Evolutionary conservation across 2,888 invertebrate genomes (phyloP), one percentile per base, ranked within the genome.

Genomic region (Zootermopsis nevadensis): DNA sequence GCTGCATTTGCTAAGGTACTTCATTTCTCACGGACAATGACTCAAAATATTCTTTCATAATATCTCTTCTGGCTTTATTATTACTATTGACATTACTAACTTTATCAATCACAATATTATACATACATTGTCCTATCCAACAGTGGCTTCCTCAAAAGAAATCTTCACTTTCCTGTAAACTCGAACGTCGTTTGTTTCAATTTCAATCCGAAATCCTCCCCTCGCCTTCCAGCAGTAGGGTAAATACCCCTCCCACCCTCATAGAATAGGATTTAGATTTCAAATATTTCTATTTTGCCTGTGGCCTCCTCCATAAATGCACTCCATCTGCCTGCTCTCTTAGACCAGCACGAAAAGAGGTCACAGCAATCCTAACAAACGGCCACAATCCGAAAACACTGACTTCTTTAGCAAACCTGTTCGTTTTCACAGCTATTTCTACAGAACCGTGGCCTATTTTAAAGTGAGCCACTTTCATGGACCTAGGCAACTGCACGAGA

Each of bases 231-330:
- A 66, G 38, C 33, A 79, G 38, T 15, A 10, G 60, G 60, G 60
- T n/a, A 60, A 0, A 27, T 79, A 79, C 15, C 60, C 60, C 33
- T 82, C 15, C 55, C 66, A n/a, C n/a, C 60, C 60, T 6, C 6
- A n/a, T 6, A 27, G 48, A 77, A 48, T 77, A 72, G 83, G 72
- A 60, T 69, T 80, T 83, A 76, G 80, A 35, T 69, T 55, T 83
- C 80, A 83, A 83, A 83, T 83, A 83, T 83, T 79, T 83, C 82
- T 82, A 55, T 76, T 82, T 79, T 79, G n/a, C 60, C 27, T 66
- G 79, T 35, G 66, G 35, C 66, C 60, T 79, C 55, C 48, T 53
- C 55, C 79, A 66, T 79, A 15, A n/a, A 79, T 24, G 2, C 48
- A 60, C n/a, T 60, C 60, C 27, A 60, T n/a, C 15, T 12, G 15